Conservation (phyloP, 1,140 invertebrate species). For the Limonius californicus region DNA sequence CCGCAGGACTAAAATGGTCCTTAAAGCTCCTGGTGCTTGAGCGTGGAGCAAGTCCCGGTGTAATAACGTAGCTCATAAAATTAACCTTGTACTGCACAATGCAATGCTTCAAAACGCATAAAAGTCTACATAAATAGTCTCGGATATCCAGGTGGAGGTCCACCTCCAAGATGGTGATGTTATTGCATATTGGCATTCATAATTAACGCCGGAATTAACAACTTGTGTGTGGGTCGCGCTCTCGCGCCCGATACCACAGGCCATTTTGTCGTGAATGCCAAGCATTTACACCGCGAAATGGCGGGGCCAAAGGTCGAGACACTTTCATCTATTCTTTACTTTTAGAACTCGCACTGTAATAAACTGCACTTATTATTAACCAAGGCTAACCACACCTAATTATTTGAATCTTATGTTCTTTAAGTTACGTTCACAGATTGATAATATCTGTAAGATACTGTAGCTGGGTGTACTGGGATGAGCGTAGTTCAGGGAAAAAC, state of each 20-base stretch:
- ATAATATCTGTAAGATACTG: too few species aligned
- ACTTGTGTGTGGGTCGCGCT: conserved; percentile 18
- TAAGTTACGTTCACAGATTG: too few species aligned
- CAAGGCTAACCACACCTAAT: too few species aligned
- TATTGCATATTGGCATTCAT: conserved; percentile 30
- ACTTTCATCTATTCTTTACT: too few species aligned
- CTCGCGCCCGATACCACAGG: background rate
- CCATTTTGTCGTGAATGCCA: background rate
- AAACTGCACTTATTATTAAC: too few species aligned
- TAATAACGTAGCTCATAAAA: conserved; percentile 42
- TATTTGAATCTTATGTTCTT: too few species aligned
- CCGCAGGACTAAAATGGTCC: conserved; percentile 21
- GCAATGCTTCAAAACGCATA: conserved; percentile 37
- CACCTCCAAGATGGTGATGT: conserved; percentile 24
- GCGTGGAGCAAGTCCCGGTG: conserved; percentile 10
- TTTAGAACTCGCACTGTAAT: too few species aligned
- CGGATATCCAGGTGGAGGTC: conserved; percentile 39
- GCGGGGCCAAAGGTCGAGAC: too few species aligned
- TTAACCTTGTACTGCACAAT: conserved; percentile 37
- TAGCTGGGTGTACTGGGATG: too few species aligned
- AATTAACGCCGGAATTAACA: conserved; percentile 27
- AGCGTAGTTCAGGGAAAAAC: too few species aligned
- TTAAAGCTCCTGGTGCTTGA: conserved; percentile 12
- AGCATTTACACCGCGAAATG: too few species aligned
- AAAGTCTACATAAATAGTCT: conserved; percentile 42